A percentile compares a stretch with the other conserved stretches of the same genome.
phyloP scores from a whole-genome alignment of 2,113 vertebrate genomes.

The Odontophorus gujanensis region DNA sequence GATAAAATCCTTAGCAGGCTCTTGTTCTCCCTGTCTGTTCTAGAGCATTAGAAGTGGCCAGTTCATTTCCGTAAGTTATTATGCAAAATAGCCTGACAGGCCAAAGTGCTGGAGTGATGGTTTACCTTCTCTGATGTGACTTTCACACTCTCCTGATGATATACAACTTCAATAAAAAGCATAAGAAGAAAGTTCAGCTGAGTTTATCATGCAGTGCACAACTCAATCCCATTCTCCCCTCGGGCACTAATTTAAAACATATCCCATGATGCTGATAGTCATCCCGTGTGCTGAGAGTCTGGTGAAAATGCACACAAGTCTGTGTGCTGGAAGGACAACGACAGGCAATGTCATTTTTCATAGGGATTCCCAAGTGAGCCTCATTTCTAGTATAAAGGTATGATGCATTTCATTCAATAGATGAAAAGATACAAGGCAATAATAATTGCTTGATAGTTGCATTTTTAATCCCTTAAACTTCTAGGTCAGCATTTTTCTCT shows the following conservation, averaged over 20 bases:
- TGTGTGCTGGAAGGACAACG: neutral
- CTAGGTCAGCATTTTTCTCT: neutral
- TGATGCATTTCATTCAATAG: neutral
- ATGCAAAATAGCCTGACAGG: constrained; percentile 35
- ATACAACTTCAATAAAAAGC: constrained; percentile 81
- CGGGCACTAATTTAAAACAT: constrained; percentile 6
- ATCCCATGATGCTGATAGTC: neutral
- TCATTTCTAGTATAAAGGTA: neutral
- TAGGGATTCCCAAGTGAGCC: neutral
- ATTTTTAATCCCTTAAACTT: neutral
- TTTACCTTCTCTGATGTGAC: constrained; percentile 19
- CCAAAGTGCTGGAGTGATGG: neutral
- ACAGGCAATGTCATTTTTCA: neutral
- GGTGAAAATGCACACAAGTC: neutral
- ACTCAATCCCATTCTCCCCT: neutral
- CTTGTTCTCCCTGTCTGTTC: constrained; percentile 23
- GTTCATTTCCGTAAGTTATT: constrained; percentile 54
- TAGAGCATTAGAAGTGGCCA: neutral
- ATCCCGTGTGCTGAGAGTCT: neutral
- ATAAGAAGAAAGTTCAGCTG: constrained; percentile 69
- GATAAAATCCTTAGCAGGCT: constrained; percentile 23
- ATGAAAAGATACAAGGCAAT: neutral
- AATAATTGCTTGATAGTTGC: neutral
- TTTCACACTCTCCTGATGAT: constrained; percentile 71
- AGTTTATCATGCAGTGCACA: constrained; percentile 7